A percentile compares a stretch with the other conserved stretches of the same genome.
Conservation (phyloP, 2,888 invertebrate genomes). For the Trissoscelio sp. region DNA sequence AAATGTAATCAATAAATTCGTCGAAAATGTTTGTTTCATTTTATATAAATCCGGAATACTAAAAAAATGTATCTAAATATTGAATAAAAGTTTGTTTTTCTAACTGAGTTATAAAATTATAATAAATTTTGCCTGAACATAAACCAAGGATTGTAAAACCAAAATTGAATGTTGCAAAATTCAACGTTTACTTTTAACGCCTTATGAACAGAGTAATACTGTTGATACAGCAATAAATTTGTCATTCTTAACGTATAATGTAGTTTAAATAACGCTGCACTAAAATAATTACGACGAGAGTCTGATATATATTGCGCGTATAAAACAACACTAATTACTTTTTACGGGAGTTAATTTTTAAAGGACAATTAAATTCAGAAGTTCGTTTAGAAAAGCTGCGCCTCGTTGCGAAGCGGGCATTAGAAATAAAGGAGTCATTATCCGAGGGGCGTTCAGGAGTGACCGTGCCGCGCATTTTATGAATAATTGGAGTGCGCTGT, state of each 20-base stretch:
- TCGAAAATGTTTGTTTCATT: no score
- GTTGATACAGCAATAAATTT: conserved; percentile 20
- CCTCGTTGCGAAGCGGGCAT: not conserved
- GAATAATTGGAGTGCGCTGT: conserved; percentile 36
- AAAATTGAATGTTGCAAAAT: conserved; percentile 11
- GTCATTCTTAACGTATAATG: conserved; percentile 8
- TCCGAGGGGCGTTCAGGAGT: conserved; percentile 10
- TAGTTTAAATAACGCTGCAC: not conserved
- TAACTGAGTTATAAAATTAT: no score
- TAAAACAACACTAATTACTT: conserved; percentile 38
- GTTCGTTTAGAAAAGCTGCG: conserved; percentile 1
- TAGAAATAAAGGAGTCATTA: conserved; percentile 40
- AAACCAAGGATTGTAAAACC: conserved; percentile 14
- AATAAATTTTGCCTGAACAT: no score
- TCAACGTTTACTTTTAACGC: conserved; percentile 4
- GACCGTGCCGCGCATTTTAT: conserved; percentile 37
- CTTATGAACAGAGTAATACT: conserved; percentile 1
- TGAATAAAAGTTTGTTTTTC: no score
- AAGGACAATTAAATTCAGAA: conserved; percentile 28
- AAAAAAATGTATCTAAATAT: no score
- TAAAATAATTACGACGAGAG: conserved; percentile 29
- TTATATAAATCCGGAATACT: no score
- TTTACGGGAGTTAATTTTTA: conserved; percentile 32
- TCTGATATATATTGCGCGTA: conserved; percentile 20
- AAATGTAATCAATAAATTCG: no score